Evolutionary conservation across 2,113 vertebrate genomes (phyloP).

Genomic region (Tinamus guttatus): DNA sequence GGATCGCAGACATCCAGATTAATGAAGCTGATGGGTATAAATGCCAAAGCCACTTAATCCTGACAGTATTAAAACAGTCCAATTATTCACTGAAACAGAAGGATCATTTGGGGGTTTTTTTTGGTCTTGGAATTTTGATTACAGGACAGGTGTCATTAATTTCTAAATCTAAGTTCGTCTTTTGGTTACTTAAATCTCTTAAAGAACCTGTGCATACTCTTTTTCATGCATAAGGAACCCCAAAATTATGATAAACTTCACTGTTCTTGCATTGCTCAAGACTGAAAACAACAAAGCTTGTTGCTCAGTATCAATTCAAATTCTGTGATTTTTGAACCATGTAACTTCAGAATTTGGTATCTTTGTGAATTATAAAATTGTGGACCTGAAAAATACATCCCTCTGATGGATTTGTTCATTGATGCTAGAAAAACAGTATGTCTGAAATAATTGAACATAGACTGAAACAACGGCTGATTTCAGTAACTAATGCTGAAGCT

Average conservation of each 20-base stretch:
- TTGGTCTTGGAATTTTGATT: not conserved
- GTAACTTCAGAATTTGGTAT: not conserved
- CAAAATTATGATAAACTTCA: not conserved
- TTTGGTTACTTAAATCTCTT: not conserved
- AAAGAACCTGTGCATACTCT: not conserved
- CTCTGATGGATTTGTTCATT: not conserved
- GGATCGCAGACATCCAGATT: rapidly evolving
- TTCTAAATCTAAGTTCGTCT: not conserved
- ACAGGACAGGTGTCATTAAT: not conserved
- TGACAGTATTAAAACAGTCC: not conserved
- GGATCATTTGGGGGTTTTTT: not conserved
- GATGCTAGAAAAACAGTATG: not conserved
- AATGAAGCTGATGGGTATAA: not conserved
- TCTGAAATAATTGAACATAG: constrained; percentile 5
- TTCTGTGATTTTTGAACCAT: not conserved
- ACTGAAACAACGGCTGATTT: constrained; percentile 18
- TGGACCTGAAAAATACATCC: not conserved
- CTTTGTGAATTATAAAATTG: not conserved
- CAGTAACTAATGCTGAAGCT: not conserved
- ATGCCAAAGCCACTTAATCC: not conserved
- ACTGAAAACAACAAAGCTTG: not conserved
- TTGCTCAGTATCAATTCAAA: not conserved
- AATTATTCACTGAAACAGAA: not conserved
- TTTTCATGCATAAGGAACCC: not conserved
- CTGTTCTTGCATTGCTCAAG: not conserved